Percentiles rank a stretch among this genome's conserved stretches.
Evolutionary conservation across 2,888 invertebrate genomes (phyloP).

Genomic region (Frankliniella fusca): DNA sequence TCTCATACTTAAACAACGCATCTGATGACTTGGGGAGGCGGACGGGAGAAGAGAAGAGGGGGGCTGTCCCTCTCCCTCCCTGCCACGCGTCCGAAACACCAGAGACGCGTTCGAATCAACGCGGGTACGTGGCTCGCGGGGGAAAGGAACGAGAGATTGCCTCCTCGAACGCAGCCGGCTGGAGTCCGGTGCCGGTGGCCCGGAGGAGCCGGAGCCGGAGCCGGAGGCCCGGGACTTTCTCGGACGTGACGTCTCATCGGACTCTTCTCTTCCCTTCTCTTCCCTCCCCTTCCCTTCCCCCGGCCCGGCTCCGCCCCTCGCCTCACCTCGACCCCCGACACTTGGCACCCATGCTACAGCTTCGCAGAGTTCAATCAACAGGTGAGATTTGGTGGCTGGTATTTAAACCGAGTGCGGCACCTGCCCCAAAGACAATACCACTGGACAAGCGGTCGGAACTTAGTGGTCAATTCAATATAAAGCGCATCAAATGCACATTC

Average conservation of each 20-base stretch:
- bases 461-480: no score
- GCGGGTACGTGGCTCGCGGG: background rate
- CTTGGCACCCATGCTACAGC: background rate
- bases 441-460: no score
- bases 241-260: conserved; percentile 22
- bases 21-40: no score
- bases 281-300: background rate
- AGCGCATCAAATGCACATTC: no score
- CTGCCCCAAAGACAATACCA: no score
- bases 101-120: no score
- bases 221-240: background rate
- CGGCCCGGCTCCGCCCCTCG: background rate
- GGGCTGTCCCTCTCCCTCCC: no score
- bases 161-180: background rate
- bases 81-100: no score
- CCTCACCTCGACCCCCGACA: background rate
- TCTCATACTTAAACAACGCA: no score
- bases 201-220: background rate
- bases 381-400: background rate
- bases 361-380: background rate
- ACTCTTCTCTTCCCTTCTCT: background rate
- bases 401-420: no score
- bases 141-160: background rate
- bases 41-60: no score
- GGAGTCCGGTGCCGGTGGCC: background rate